Base-by-base conservation (phyloP, 2,888 invertebrate species). In the Drosophila algonquin region DNA sequence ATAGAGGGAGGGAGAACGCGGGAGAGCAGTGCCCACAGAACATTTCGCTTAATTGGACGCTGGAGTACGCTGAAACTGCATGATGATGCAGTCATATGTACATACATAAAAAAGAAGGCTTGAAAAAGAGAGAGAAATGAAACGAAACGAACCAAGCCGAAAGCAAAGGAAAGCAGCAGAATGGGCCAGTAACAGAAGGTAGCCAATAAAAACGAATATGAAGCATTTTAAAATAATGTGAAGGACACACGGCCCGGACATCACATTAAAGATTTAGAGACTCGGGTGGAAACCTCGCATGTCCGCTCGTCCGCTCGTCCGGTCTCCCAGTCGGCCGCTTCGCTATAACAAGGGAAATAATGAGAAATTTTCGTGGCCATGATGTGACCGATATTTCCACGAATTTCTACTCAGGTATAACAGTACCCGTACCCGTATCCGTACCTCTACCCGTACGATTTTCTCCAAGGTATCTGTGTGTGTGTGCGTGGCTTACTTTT, bases 1-100 rank as follows among this genome's bases (percentile, higher is more conserved):
- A n/a, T n/a, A n/a, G 18, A 9, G n/a, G 14, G 46, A 21, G 21
- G 3, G 4, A 14, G n/a, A 1, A 8, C 4, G 1, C n/a, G 10
- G 47, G 2, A 10, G n/a, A 44, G 21, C 35, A 50, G 54, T 58
- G 61, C 67, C 63, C 61, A 59, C 69, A 64, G 67, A 77, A 64
- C 73, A 73, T 89, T 89, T 89, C 84, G 73, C 85, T 89, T 86
- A 86, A 86, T 86, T 86, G 86, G 89, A 87, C 86, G 80, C 86
- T 80, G 72, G 87, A 89, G 89, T 85, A 89, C 57, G 62, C 84
- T 77, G 81, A 75, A 87, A 61, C 82, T 83, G 86, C 82, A 87
- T 75, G 80, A 82, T 79, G 82, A 82, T 87, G 82, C 88, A 82
- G 88, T 84, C 75, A 56, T 72, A 73, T 57, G 73, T 60, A 73